Evolutionary conservation across 2,113 vertebrate genomes (phyloP).

Genomic region (Baryphthengus martii): DNA sequence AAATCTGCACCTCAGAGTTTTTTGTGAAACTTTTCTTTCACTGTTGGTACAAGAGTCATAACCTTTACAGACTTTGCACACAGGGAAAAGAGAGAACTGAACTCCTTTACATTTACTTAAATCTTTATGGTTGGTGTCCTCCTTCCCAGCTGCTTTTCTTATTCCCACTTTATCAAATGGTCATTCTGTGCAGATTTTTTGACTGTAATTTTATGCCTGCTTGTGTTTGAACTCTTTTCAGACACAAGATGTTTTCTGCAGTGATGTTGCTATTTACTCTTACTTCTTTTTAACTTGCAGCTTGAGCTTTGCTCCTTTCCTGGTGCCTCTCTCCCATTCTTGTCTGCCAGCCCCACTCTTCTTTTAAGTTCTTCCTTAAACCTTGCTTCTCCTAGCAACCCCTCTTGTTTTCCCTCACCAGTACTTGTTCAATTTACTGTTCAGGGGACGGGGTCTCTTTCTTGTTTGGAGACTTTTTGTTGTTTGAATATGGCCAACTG

Average conservation of each 20-base stretch:
- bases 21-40: background rate
- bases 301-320: conserved; percentile 5
- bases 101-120: background rate
- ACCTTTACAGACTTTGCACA: background rate
- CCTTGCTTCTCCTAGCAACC: conserved; percentile 48
- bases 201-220: background rate
- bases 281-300: background rate
- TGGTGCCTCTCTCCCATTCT: conserved; percentile 16
- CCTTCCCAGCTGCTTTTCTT: background rate
- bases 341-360: conserved; percentile 25
- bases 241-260: background rate
- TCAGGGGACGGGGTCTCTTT: background rate
- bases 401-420: conserved; percentile 18
- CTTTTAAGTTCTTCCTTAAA: conserved; percentile 50
- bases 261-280: background rate
- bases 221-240: background rate
- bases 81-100: background rate
- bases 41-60: background rate
- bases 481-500: conserved; percentile 34
- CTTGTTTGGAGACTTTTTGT: conserved; percentile 27
- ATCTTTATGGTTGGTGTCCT: background rate
- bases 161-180: background rate
- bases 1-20: background rate
- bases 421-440: background rate
- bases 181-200: background rate